Conservation (phyloP, 2,113 vertebrate genomes). For the Aspidoscelis tigris region DNA sequence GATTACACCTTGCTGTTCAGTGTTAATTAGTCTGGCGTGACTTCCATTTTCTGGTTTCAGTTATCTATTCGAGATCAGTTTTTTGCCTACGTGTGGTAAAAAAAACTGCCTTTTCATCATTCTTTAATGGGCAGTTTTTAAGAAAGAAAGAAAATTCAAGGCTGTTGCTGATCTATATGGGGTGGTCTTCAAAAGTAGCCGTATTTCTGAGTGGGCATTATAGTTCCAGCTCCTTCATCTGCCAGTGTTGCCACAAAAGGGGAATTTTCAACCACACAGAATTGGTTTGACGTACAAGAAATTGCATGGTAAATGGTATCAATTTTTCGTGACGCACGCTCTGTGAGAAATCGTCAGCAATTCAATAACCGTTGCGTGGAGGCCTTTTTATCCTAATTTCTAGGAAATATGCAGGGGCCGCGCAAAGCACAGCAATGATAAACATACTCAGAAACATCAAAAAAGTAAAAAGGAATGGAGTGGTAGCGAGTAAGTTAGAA, state of each 20-base stretch:
- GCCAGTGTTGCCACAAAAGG: neutral
- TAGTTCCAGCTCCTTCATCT: neutral
- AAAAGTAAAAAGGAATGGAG: neutral
- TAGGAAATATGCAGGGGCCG: neutral
- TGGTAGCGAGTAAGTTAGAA: neutral
- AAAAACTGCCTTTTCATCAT: neutral
- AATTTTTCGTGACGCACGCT: neutral
- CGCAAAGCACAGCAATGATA: neutral
- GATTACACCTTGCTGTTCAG: neutral
- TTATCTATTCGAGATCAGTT: neutral
- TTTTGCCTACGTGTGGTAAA: neutral
- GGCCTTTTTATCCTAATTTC: conserved; percentile 17
- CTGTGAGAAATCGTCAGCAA: neutral
- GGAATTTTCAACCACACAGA: conserved; percentile 28
- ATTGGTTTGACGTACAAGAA: conserved; percentile 24
- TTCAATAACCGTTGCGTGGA: neutral
- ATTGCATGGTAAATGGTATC: neutral
- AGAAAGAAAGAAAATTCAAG: neutral
- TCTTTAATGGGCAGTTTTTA: neutral
- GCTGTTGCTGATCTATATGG: neutral
- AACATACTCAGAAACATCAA: neutral
- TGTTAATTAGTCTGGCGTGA: neutral
- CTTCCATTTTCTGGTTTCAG: neutral
- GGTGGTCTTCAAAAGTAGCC: neutral
- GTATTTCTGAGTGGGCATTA: neutral